phyloP scores from a whole-genome alignment of 1,140 invertebrate species.

The Lerema accius region DNA sequence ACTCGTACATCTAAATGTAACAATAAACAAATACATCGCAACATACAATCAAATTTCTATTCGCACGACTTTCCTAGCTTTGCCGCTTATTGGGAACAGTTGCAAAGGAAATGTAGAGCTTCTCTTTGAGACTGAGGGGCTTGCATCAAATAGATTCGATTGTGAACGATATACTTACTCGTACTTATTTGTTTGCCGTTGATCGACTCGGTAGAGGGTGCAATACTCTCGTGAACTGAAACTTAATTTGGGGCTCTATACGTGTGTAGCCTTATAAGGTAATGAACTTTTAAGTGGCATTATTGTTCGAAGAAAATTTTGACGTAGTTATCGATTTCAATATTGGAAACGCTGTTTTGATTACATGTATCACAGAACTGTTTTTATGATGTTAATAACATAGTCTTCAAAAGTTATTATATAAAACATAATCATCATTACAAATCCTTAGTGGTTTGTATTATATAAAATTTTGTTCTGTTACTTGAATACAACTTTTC shows the following conservation, averaged over 20 bases:
- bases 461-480: no score
- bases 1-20: no score
- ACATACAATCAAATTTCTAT: constrained; percentile 17
- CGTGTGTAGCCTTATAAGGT: constrained; percentile 32
- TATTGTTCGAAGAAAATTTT: no score
- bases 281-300: constrained; percentile 25
- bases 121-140: constrained; percentile 72
- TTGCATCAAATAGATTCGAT: constrained; percentile 65
- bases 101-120: constrained; percentile 50
- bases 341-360: no score
- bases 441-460: no score
- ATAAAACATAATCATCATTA: no score
- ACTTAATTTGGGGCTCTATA: constrained; percentile 51
- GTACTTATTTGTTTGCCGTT: constrained; percentile 67
- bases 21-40: neutral
- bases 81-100: constrained; percentile 15
- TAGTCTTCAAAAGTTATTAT: no score
- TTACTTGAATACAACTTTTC: no score
- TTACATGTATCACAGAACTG: no score
- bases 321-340: no score
- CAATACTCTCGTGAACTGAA: constrained; percentile 38
- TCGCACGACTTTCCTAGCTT: constrained; percentile 4
- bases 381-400: no score
- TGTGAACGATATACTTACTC: constrained; percentile 67
- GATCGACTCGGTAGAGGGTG: constrained; percentile 59